Evolutionary conservation across 2,113 vertebrate genomes (phyloP).

Genomic region (Ariopsis seemanni): DNA sequence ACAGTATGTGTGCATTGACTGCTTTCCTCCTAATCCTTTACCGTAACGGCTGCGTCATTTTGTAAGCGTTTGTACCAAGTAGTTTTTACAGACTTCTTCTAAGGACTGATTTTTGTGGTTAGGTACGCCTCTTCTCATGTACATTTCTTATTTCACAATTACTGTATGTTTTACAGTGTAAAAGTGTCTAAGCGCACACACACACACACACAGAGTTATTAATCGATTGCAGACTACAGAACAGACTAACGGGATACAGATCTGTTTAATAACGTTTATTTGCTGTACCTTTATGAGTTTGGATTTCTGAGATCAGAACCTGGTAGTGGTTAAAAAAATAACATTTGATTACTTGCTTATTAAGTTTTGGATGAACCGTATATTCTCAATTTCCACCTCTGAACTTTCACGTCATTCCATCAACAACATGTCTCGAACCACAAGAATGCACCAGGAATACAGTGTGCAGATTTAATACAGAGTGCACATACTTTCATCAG

Average conservation of each 20-base stretch:
- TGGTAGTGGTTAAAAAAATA: not conserved
- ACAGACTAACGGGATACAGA: not conserved
- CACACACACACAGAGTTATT: not conserved
- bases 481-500: not conserved
- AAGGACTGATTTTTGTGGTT: not conserved
- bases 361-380: not conserved
- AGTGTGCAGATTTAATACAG: not conserved
- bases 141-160: not conserved
- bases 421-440: not conserved
- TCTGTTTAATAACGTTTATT: not conserved
- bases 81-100: not conserved
- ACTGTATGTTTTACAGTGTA: not conserved
- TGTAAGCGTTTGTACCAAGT: not conserved
- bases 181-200: not conserved
- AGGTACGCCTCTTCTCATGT: not conserved
- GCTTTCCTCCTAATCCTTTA: constrained; percentile 6
- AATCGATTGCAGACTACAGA: not conserved
- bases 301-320: not conserved
- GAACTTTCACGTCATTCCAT: not conserved
- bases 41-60: constrained; percentile 28
- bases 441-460: constrained; percentile 1
- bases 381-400: not conserved
- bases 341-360: not conserved
- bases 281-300: not conserved
- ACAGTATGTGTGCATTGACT: not conserved